Percentiles rank a stretch among this genome's conserved stretches.
phyloP scores from a whole-genome alignment of 2,888 invertebrate genomes.

The Marronus borbonicus region DNA sequence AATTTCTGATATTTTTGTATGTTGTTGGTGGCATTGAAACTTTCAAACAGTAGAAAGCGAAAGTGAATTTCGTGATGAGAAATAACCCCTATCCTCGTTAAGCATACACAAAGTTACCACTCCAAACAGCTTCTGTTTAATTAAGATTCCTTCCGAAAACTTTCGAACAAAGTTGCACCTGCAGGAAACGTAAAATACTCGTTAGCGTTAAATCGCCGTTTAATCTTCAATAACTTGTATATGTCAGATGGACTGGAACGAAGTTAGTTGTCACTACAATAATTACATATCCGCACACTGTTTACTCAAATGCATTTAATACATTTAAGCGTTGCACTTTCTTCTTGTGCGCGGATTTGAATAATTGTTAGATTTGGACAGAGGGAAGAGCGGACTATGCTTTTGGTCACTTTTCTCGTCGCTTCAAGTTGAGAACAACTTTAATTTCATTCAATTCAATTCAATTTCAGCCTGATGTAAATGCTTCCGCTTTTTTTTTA shows the following conservation, averaged over 20 bases:
- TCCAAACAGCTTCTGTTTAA: slow-evolving; percentile 36
- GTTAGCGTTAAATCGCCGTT: slow-evolving; percentile 37
- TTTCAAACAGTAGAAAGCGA: slow-evolving; percentile 15
- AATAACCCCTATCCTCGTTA: slow-evolving; percentile 26
- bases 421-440: too few species aligned
- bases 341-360: too few species aligned
- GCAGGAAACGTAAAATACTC: slow-evolving; percentile 43
- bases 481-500: too few species aligned
- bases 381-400: too few species aligned
- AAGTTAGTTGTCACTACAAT: too few species aligned
- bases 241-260: neutral
- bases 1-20: slow-evolving; percentile 14
- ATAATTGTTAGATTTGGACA: too few species aligned
- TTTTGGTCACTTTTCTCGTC: too few species aligned
- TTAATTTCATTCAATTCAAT: too few species aligned
- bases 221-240: slow-evolving; percentile 2
- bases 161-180: slow-evolving; percentile 43
- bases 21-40: slow-evolving; percentile 15
- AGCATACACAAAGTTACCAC: slow-evolving; percentile 19
- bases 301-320: too few species aligned
- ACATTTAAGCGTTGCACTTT: too few species aligned
- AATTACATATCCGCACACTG: too few species aligned
- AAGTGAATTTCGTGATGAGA: slow-evolving; percentile 4
- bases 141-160: slow-evolving; percentile 48
- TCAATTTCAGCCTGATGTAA: too few species aligned